A percentile compares a stretch with the other conserved stretches of the same genome.
phyloP scores from a whole-genome alignment of 2,113 vertebrate genomes.

The Recurvirostra avosetta region DNA sequence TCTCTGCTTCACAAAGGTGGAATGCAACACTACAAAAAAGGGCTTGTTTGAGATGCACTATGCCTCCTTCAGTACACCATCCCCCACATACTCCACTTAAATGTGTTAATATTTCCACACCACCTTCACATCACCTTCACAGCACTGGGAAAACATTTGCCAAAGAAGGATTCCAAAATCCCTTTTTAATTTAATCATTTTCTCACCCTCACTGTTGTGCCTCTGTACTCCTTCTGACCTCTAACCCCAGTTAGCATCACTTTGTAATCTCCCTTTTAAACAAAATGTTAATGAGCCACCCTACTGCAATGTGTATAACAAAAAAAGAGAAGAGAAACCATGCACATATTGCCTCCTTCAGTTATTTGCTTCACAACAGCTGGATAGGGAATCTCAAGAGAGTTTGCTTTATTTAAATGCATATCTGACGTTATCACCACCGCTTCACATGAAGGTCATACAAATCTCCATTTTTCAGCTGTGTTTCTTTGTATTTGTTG shows the following conservation, averaged over 20 bases:
- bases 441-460: neutral
- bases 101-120: neutral
- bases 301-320: neutral
- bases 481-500: neutral
- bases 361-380: neutral
- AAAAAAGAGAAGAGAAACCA: neutral
- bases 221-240: neutral
- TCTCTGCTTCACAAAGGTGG: neutral
- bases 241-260: neutral
- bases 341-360: neutral
- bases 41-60: neutral
- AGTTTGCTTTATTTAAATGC: neutral
- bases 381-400: neutral
- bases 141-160: neutral
- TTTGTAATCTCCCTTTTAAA: neutral
- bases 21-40: neutral
- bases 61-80: neutral
- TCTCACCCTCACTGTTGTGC: neutral
- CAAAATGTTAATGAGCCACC: neutral
- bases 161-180: neutral
- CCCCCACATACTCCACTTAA: neutral
- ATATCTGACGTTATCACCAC: neutral
- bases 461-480: neutral
- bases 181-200: neutral
- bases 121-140: neutral